Conservation (phyloP, 2,797 vertebrate genomes). For the Lacerta agilis region DNA sequence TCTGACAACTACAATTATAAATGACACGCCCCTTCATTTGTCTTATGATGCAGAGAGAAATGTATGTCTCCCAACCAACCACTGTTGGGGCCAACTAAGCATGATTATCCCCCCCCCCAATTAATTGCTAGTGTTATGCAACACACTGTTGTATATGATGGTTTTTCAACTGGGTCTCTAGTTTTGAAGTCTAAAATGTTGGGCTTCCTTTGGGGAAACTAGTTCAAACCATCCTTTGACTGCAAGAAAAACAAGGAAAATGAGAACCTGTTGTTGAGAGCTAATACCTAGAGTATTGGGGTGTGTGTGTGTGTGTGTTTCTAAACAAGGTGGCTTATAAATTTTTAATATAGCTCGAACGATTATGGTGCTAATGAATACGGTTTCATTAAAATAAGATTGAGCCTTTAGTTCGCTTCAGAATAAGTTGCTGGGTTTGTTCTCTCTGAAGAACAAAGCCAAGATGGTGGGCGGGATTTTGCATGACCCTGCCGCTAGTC, state of each 20-base stretch:
- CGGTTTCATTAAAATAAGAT: constrained; percentile 40
- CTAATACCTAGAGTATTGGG: constrained; percentile 2
- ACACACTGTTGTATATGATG: neutral
- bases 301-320: neutral
- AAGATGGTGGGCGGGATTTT: constrained; percentile 65
- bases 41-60: neutral
- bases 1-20: too few relatives aligned
- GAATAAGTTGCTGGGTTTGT: constrained; percentile 12
- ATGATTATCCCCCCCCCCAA: neutral
- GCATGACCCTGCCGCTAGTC: constrained; percentile 65
- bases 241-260: neutral
- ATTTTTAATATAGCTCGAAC: constrained; percentile 12
- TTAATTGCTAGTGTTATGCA: neutral
- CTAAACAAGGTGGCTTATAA: neutral
- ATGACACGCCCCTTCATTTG: neutral
- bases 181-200: constrained; percentile 4
- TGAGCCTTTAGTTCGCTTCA: constrained; percentile 27
- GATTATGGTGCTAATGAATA: constrained; percentile 53
- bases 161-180: neutral
- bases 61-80: neutral
- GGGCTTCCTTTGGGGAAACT: neutral
- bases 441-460: constrained; percentile 62
- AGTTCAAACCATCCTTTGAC: neutral
- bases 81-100: neutral
- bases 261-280: neutral